Conservation (phyloP, 2,797 vertebrate species). For the Trachurus trachurus region DNA sequence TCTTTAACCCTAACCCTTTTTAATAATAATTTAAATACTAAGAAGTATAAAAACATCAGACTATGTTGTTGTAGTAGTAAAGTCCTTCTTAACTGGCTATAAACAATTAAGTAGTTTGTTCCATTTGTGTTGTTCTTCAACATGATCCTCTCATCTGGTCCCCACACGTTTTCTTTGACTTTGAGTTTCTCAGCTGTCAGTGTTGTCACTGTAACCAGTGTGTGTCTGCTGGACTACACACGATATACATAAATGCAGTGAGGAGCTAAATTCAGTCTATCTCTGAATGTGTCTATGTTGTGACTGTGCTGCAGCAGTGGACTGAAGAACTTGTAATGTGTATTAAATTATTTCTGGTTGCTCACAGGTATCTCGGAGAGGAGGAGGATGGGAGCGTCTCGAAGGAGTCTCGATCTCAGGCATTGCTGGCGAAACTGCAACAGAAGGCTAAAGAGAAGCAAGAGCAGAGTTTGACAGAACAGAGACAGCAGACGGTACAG, state of each 20-base stretch:
- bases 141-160: neutral
- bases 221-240: too few relatives aligned
- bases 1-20: neutral
- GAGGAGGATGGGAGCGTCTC: slow-evolving; percentile 67
- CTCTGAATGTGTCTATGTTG: neutral
- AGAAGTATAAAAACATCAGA: neutral
- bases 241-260: too few relatives aligned
- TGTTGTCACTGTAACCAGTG: too few relatives aligned
- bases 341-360: neutral
- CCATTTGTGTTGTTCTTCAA: neutral
- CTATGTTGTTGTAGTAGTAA: neutral
- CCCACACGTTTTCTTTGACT: too few relatives aligned
- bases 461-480: slow-evolving; percentile 60
- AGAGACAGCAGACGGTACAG: slow-evolving; percentile 5
- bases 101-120: neutral
- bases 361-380: slow-evolving; percentile 86
- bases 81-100: neutral
- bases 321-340: neutral
- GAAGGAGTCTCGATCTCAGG: slow-evolving; percentile 78
- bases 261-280: neutral
- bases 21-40: too few relatives aligned
- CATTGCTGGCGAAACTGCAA: slow-evolving; percentile 88
- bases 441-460: slow-evolving; percentile 88
- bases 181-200: too few relatives aligned
- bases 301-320: neutral